Percentiles rank a stretch among this genome's conserved stretches.
Conservation (phyloP, 2,797 vertebrate species). For the Dermochelys coriacea region DNA sequence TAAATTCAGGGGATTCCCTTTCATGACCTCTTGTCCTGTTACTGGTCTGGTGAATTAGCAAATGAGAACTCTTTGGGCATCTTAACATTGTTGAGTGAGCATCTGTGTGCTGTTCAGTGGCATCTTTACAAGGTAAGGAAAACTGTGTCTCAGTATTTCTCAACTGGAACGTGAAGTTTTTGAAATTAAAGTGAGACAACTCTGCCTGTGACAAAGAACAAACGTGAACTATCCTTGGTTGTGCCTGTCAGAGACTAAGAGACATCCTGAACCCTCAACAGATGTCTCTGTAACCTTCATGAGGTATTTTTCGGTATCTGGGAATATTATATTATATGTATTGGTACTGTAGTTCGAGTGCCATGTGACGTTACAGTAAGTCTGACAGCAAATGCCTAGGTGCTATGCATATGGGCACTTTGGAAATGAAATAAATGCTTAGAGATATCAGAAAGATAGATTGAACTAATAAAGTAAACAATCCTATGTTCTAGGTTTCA, state of each 20-base stretch:
- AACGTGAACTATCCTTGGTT: background rate
- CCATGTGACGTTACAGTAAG: background rate
- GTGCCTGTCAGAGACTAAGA: fast-evolving
- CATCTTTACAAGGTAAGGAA: background rate
- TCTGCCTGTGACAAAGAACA: background rate
- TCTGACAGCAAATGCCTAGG: background rate
- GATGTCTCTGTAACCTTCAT: background rate
- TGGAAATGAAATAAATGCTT: background rate
- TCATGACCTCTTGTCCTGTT: background rate
- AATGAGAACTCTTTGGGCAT: background rate
- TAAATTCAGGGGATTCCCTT: background rate
- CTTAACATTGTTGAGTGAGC: background rate
- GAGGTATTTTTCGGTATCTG: background rate
- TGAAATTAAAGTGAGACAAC: background rate
- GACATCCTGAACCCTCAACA: background rate
- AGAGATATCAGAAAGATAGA: background rate
- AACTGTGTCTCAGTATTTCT: background rate
- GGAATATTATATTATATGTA: background rate
- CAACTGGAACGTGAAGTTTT: background rate
- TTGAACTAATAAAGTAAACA: background rate
- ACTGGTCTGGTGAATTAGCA: background rate
- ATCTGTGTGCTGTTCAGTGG: background rate
- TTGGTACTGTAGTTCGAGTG: background rate
- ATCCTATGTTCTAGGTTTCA: background rate
- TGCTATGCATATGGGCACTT: background rate